These are phyloP conservation scores for Cololabis saira DNA, from an alignment of 2,113 vertebrate species.

Conservation along the genomic window DNA sequence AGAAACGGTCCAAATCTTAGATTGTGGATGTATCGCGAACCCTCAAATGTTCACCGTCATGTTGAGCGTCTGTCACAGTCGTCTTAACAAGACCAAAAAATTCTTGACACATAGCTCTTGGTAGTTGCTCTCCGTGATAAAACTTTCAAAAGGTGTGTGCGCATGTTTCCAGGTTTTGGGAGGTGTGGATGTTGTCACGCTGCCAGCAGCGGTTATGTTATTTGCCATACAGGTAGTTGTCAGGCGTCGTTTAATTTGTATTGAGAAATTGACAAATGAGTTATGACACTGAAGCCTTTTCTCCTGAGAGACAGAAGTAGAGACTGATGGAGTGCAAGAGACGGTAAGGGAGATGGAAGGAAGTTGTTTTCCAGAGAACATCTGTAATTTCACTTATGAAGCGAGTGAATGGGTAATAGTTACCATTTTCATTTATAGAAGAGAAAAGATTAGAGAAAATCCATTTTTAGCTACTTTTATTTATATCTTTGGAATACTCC, in stretches of 20 bases:
- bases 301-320: slow-evolving; percentile 65
- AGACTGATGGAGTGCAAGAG: slow-evolving; percentile 59
- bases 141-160: slow-evolving; percentile 33
- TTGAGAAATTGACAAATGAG: slow-evolving; percentile 80
- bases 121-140: slow-evolving; percentile 9
- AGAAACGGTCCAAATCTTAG: slow-evolving; percentile 19
- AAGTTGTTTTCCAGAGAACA: slow-evolving; percentile 40
- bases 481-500: background rate
- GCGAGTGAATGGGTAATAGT: slow-evolving; percentile 49
- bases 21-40: slow-evolving; percentile 40
- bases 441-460: slow-evolving; percentile 28
- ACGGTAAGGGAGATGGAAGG: slow-evolving; percentile 46
- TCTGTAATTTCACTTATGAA: slow-evolving; percentile 59
- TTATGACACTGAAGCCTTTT: slow-evolving; percentile 75
- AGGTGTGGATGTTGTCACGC: slow-evolving; percentile 65
- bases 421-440: slow-evolving; percentile 60
- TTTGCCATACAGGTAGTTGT: slow-evolving; percentile 76
- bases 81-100: slow-evolving; percentile 5
- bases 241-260: slow-evolving; percentile 77
- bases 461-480: background rate
- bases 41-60: slow-evolving; percentile 43
- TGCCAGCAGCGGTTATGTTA: slow-evolving; percentile 74
- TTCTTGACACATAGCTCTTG: slow-evolving; percentile 12
- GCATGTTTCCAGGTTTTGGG: slow-evolving; percentile 37
- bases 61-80: slow-evolving; percentile 3